Evolutionary conservation across 2,113 vertebrate species (phyloP), one percentile per base, ranked within the genome.

Genomic region (Apistogramma diplotaenia): DNA sequence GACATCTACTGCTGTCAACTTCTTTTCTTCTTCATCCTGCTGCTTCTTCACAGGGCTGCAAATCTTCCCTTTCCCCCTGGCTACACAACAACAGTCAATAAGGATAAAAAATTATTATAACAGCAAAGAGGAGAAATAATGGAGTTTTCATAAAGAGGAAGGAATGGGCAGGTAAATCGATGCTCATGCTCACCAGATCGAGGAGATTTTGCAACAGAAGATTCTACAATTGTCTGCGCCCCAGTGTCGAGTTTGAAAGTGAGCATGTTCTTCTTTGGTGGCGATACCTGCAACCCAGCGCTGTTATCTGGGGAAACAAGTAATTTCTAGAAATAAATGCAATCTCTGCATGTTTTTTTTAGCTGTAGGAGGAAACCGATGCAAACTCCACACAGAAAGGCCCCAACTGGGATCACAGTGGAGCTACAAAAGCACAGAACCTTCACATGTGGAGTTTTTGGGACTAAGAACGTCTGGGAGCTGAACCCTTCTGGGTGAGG

Each of bases 131-230:
- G 5, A 58, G 16, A 60, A 12, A 56, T 4, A 10, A 8, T 76
- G 2, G 1, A 15, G 37, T 61, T 76, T 85, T 21, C 2, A 61
- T 6, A 49, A 49, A 12, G 3, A 29, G 25, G n/a, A 16, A 33
- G 33, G 35, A 75, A 33, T 6, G 10, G 61, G 43, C 13, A 4
- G 16, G 23, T 23, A 6, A 71, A 67, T 46, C 1, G 18, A 13
- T 37, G 29, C 29, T 78, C 71, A 7, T 46, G 19, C 89, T 89
- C 78, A 93, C 94, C 88, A 46, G 61, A 4, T 72, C 82, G 81
- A 75, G 86, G 62, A 15, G 60, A 74, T 85, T 76, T 93, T 13
- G 10, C 10, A 5, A 6, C 31, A 43, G 86, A 59, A 31, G 62
- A 5, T 2, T 49, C 37, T 35, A 43, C 16, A 5, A 61, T 10